Conservation (phyloP, 37 sponge, comb jelly and placozoan species). For the Diacarnus erythraeanus region DNA sequence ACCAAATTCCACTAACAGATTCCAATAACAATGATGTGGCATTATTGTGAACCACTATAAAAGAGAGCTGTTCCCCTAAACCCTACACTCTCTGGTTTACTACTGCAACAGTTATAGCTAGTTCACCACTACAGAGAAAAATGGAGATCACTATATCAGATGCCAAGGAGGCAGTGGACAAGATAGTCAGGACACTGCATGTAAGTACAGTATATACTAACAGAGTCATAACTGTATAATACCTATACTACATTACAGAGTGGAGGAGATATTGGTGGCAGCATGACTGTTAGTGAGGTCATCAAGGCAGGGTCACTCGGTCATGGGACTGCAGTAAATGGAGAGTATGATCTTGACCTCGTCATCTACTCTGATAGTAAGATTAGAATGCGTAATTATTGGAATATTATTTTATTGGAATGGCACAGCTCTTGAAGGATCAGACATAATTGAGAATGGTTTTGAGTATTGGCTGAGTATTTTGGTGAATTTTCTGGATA, state of each 20-base stretch:
- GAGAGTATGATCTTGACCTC: constrained; percentile 59
- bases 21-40: too few species aligned
- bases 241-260: neutral
- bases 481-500: neutral
- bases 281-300: constrained; percentile 23
- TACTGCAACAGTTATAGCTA: too few species aligned
- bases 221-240: neutral
- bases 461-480: constrained; percentile 2
- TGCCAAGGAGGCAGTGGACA: neutral
- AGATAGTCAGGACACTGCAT: neutral
- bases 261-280: neutral
- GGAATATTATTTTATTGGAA: neutral
- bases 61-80: too few species aligned
- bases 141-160: neutral
- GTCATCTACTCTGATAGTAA: constrained; percentile 37
- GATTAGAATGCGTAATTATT: neutral
- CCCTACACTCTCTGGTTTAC: too few species aligned
- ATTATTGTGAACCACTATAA: too few species aligned
- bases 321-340: constrained; percentile 60
- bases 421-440: constrained; percentile 8
- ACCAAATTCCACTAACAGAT: too few species aligned
- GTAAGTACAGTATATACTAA: neutral
- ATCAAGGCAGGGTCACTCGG: constrained; percentile 53
- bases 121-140: neutral
- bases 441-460: neutral